Percentiles rank a stretch among this genome's conserved stretches.
Evolutionary conservation across 2,888 invertebrate species (phyloP).

Genomic region (Cryptus armator): DNA sequence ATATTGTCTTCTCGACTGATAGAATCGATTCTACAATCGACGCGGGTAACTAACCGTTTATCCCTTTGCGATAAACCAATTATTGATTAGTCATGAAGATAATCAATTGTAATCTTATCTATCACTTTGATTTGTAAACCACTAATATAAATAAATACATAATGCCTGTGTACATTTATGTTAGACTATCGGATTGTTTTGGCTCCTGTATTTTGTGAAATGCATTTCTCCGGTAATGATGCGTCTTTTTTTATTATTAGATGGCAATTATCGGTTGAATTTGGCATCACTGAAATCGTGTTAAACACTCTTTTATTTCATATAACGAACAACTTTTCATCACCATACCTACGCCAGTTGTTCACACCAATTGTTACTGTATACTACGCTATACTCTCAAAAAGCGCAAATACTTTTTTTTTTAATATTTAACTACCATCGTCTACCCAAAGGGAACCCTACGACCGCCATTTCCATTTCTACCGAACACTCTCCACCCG

Average conservation of each 20-base stretch:
- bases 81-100: not conserved
- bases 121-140: not conserved
- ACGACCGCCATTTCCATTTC: no score
- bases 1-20: not conserved
- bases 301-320: no score
- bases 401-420: no score
- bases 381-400: no score
- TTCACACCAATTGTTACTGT: no score
- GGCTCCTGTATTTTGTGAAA: not conserved
- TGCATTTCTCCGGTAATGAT: not conserved
- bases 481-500: no score
- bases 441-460: no score
- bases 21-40: not conserved
- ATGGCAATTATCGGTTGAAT: no score
- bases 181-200: not conserved
- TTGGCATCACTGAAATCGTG: no score
- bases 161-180: not conserved
- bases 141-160: not conserved
- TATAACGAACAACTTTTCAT: no score
- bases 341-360: no score
- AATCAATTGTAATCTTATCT: not conserved
- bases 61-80: not conserved
- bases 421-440: no score
- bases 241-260: not conserved
- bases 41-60: not conserved